A percentile compares a stretch with the other conserved stretches of the same genome.
phyloP scores from a whole-genome alignment of 2,113 vertebrate species.

The Lagenorhynchus albirostris region DNA sequence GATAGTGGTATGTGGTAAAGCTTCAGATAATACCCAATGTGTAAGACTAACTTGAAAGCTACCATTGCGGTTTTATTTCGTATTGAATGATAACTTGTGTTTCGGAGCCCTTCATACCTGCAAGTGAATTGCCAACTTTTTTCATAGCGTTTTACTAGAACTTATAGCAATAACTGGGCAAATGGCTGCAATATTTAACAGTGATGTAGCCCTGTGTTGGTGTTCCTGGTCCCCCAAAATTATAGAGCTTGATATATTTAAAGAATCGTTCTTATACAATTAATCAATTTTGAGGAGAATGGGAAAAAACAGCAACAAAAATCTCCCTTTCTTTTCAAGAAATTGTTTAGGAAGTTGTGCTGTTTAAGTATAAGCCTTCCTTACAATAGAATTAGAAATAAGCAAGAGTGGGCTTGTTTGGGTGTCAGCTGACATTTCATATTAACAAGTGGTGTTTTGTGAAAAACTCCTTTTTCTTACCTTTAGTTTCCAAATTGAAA shows the following conservation, averaged over 20 bases:
- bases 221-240: neutral
- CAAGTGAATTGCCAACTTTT: neutral
- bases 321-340: neutral
- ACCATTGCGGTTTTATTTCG: neutral
- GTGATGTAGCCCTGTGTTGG: neutral
- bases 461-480: neutral
- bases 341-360: neutral
- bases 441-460: neutral
- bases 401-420: neutral
- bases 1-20: neutral
- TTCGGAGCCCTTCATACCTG: neutral
- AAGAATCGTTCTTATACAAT: neutral
- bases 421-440: neutral
- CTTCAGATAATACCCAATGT: neutral
- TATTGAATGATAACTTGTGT: neutral
- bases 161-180: neutral
- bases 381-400: neutral
- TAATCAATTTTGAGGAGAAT: neutral
- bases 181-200: neutral
- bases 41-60: neutral
- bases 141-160: neutral
- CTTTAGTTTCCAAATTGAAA: constrained; percentile 1
- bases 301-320: no score
- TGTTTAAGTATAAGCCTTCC: neutral
- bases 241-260: neutral